Percentiles rank a stretch among this genome's conserved stretches.
Evolutionary conservation across 35 echinoderm and acorn worm species (phyloP).

Genomic region (Holothuria glaberrima): DNA sequence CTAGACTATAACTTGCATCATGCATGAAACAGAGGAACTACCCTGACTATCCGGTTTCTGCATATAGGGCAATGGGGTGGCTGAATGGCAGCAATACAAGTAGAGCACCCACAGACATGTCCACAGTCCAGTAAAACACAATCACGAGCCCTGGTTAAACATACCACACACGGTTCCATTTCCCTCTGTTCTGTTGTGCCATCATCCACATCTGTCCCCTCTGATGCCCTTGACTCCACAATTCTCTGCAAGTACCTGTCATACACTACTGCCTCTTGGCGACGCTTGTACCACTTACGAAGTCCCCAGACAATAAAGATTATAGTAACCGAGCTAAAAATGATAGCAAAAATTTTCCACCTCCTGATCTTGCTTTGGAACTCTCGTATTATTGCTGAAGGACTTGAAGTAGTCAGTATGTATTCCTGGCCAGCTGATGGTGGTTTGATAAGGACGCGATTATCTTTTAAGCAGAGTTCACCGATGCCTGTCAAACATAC

Average conservation of each 20-base stretch:
- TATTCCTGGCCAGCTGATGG: slow-evolving; percentile 69
- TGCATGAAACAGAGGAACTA: slow-evolving; percentile 92
- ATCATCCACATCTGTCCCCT: slow-evolving; percentile 50
- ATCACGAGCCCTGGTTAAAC: slow-evolving; percentile 77
- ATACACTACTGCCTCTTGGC: slow-evolving; percentile 56
- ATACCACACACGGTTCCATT: slow-evolving; percentile 79
- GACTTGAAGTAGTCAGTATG: slow-evolving; percentile 64
- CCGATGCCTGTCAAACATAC: slow-evolving; percentile 85
- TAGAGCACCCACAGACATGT: slow-evolving; percentile 90
- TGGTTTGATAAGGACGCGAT: slow-evolving; percentile 68
- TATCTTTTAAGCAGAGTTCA: slow-evolving; percentile 68
- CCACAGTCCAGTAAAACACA: slow-evolving; percentile 95
- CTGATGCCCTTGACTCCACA: slow-evolving; percentile 52
- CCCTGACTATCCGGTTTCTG: slow-evolving; percentile 78
- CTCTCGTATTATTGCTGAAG: slow-evolving; percentile 67
- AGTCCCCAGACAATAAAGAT: slow-evolving; percentile 57
- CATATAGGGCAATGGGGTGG: slow-evolving; percentile 98
- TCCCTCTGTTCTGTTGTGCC: slow-evolving; percentile 2
- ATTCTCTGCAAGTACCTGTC: slow-evolving; percentile 63
- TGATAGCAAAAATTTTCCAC: slow-evolving; percentile 65
- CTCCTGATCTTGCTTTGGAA: slow-evolving; percentile 70
- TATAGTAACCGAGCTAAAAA: slow-evolving; percentile 79
- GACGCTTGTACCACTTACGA: slow-evolving; percentile 74
- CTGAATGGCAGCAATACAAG: slow-evolving; percentile 69
- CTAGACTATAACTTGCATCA: slow-evolving; percentile 28